Evolutionary conservation across 2,797 vertebrate species (phyloP), one percentile per base, ranked within the genome.

Genomic region (Danio jaintianensis): DNA sequence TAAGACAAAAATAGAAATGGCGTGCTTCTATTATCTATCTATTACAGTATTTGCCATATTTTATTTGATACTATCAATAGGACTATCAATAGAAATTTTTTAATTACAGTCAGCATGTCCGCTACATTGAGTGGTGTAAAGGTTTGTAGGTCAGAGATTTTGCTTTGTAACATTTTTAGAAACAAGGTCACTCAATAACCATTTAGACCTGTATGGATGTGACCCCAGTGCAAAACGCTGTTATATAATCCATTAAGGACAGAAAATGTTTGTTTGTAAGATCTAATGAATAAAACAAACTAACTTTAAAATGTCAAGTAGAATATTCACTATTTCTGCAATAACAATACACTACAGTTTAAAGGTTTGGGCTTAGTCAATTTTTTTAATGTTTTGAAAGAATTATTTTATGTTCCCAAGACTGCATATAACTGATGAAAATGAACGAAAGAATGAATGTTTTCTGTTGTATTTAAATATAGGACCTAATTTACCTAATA

Each of bases 131-230:
- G 52, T 56, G 50, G 38, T 9, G 13, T 48, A 38, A 36, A 66
- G 47, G 80, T 83, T 91, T 91, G 87, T 90, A 87, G 90, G 89
- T 89, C 90, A 90, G 89, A 88, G 72, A 38, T 12, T 36, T 59
- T 79, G 59, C 20, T 76, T 78, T n/a, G 43, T 47, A 63, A 81
- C 0, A 75, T 86, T 89, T 67, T 86, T 59, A 79, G 67, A 73
- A 91, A 89, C 85, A 90, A 88, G 90, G 91, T 73, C 90, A 89
- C 84, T 92, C 89, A 75, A 91, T 92, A 68, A 80, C 84, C 86
- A 89, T 87, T 87, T 84, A 84, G 84, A 58, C 81, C 55, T 78
- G 80, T 80, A 78, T 75, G 83, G 66, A 73, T 73, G 50, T 75
- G 68, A 55, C 45, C 75, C 64, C 43, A 52, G 36, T n/a, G 10